Evolutionary conservation across 35 echinoderm and acorn worm genomes (phyloP), one percentile per base, ranked within the genome.

Genomic region (Apostichopus parvimensis): DNA sequence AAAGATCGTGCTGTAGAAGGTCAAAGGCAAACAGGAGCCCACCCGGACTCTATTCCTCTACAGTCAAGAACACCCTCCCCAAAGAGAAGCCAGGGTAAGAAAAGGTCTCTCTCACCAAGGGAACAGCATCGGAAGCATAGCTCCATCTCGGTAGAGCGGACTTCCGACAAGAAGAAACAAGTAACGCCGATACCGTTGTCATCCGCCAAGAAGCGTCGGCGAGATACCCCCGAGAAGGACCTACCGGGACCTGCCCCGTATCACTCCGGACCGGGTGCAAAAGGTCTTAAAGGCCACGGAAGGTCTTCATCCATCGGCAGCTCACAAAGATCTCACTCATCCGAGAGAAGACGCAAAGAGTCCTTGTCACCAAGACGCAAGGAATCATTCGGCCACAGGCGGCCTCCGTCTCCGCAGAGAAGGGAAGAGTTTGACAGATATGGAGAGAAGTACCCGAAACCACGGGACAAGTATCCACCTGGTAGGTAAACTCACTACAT

Each of bases 81-180:
- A 8, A 84, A 84, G 81, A 59, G 81, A 54, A 59, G 21, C 17
- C 15, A 22, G 53, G 57, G 54, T 23, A 84, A 84, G 55, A 84
- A 84, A 20, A 56, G 81, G 54, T 84, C 81, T 15, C 55, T 84
- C 17, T 84, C 81, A 0, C 81, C 81, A 6, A 20, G 81, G 14
- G 81, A 84, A 25, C 81, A 84, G 56, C 81, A 84, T 22, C 55
- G 81, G 55, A 84, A 84, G 56, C 81, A 84, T 24, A 84, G 81
- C 9, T 84, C 81, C 22, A 59, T 84, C 81, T 84, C 81, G 4
- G 56, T 84, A 15, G 81, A 84, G 81, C 60, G 81, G 23, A 84
- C 56, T 15, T 57, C 81, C 18, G 81, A 84, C 11, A 84, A 84
- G 56, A 84, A 84, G 81, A 84, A 84, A 84, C 81, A 56, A 84